Conservation (phyloP, 2,888 invertebrate genomes). For the Mythimna loreyi region DNA sequence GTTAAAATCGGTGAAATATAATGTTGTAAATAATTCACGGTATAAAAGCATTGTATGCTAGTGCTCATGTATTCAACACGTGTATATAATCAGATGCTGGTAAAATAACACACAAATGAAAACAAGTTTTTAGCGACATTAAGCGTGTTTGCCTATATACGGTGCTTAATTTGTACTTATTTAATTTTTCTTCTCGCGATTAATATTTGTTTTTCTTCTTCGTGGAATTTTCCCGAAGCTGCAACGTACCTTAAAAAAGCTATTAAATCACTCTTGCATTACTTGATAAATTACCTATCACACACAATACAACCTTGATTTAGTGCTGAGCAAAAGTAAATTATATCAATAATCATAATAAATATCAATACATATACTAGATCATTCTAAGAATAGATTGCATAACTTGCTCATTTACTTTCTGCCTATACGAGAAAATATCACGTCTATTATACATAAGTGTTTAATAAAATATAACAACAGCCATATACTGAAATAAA, state of each 20-base stretch:
- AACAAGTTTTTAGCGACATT: background rate
- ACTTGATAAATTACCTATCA: too few species aligned
- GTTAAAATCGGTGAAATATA: background rate
- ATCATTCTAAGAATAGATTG: background rate
- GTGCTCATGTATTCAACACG: too few species aligned
- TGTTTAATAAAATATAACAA: conserved; percentile 23
- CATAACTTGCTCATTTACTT: conserved; percentile 5
- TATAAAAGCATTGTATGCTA: background rate
- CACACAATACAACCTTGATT: background rate
- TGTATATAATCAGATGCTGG: too few species aligned
- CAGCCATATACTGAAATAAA: conserved; percentile 47
- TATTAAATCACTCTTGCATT: background rate
- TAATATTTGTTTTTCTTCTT: background rate
- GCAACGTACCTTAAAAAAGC: background rate
- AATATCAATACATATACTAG: background rate
- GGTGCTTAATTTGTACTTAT: background rate
- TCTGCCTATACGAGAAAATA: background rate
- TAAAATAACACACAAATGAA: background rate
- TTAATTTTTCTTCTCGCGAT: background rate
- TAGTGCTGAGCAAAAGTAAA: background rate
- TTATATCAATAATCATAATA: background rate
- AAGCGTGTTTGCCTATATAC: background rate
- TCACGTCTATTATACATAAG: background rate
- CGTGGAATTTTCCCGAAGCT: background rate
- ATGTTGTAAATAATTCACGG: background rate